Evolutionary conservation across 2,113 vertebrate genomes (phyloP), one percentile per base, ranked within the genome.

Genomic region (Cervus canadensis): DNA sequence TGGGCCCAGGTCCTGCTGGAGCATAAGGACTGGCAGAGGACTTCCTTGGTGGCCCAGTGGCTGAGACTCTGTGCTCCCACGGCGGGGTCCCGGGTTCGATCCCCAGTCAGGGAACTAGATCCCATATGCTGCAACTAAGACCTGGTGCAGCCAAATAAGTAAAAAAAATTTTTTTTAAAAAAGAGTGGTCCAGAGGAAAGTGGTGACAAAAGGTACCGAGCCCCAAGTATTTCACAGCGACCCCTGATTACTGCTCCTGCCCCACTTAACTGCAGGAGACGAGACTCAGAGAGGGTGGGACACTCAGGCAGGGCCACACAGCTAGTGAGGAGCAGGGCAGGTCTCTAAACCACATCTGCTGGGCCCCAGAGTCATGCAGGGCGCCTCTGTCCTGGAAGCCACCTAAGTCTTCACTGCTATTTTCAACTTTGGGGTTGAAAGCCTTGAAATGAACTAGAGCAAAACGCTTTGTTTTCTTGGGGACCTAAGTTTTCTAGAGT

Each of bases 191-290:
- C 0, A 11, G n/a, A 43, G 71, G 54, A 45, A 30, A 16, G 33
- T 1, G 3, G 21, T 7, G 5, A 48, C 16, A 2, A n/a, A 8
- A 6, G 60, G 23, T 2, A 3, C 28, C 1, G 6, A 23, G 57
- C 19, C 43, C 79, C 40, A 2, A 16, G 60, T 8, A 2, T 23
- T 19, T 71, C 10, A 6, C 78, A 25, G 62, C 3, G 13, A 3
- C 45, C 13, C 26, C 16, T 1, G 6, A 21, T 1, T 4, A 5
- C 48, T 2, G 11, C 28, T 33, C 1, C n/a, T 30, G 30, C 45
- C n/a, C 30, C 26, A 26, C 30, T 6, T 50, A 36, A 36, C 21
- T 71, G 52, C 2, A 0, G 2, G 30, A 7, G 60, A 40, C 4
- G 5, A 52, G 57, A 71, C 88, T 64, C 78, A 76, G 59, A 71